A percentile compares a stretch with the other conserved stretches of the same genome.
phyloP scores from a whole-genome alignment of 2,888 invertebrate genomes.

The Acrobasis suavella region DNA sequence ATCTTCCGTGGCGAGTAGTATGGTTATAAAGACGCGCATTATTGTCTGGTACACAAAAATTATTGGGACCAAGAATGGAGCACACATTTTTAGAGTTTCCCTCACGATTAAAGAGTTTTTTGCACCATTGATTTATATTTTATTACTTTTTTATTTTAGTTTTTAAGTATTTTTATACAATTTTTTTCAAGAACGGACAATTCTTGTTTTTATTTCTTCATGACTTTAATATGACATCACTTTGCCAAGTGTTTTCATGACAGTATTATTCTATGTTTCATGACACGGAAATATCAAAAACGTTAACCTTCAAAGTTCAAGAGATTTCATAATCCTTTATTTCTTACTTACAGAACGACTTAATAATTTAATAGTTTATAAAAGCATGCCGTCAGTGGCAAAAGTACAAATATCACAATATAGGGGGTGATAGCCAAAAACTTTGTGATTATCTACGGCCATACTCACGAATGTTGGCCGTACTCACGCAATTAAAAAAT shows the following conservation, averaged over 20 bases:
- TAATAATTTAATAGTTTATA: too few relatives aligned
- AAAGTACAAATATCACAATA: too few relatives aligned
- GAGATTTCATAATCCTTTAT: too few relatives aligned
- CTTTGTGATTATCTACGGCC: too few relatives aligned
- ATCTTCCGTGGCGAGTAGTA: background rate
- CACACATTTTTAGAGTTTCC: slow-evolving; percentile 9
- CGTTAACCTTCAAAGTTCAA: too few relatives aligned
- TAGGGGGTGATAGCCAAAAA: too few relatives aligned
- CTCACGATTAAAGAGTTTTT: background rate
- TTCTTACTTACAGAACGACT: too few relatives aligned
- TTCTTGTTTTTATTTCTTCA: slow-evolving; percentile 1
- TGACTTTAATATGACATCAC: background rate
- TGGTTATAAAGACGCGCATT: background rate
- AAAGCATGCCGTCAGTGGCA: too few relatives aligned
- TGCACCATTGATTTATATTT: background rate
- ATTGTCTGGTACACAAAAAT: background rate
- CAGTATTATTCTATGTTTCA: too few relatives aligned
- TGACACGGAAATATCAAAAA: background rate
- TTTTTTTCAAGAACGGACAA: slow-evolving; percentile 7
- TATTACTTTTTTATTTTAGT: background rate
- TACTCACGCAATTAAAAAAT: too few relatives aligned
- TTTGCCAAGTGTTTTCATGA: background rate
- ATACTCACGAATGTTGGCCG: too few relatives aligned
- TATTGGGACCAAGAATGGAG: background rate
- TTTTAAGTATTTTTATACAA: background rate